Evolutionary conservation across 2,113 vertebrate species (phyloP), one percentile per base, ranked within the genome.

Genomic region (Sapayoa aenigma): DNA sequence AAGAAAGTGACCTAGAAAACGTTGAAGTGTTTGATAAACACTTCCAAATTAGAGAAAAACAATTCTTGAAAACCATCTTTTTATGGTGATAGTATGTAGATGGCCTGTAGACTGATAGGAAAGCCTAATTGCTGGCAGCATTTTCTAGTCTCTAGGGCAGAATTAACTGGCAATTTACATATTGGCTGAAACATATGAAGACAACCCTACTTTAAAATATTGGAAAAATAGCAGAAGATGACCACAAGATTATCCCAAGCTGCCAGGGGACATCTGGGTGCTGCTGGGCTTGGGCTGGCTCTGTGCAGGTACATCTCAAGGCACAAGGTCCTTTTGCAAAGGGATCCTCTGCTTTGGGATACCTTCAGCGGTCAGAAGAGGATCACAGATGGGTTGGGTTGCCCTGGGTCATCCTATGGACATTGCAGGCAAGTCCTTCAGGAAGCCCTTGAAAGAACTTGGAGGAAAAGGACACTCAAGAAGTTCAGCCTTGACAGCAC

Each of bases 41-140:
- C 6, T 74, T 69, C 13, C 80, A 90, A 90, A 91, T 52, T 35
- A 47, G 21, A 77, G 44, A 72, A 91, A 68, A 90, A n/a, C 10
- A 35, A 6, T 46, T 58, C 4, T 24, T 42, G 23, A 81, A 65
- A 71, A 31, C 39, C 1, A 2, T 59, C 27, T 60, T 73, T 73
- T 81, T 71, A 42, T 24, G 8, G 1, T 35, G 15, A 30, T 37
- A 55, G 39, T 80, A 56, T 3, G 5, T 39, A 76, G 68, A 49
- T 60, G 19, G 19, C 16, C 46, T 24, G 23, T 21, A 79, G 23
- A 68, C 21, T 59, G 39, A 72, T 3, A 5, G 8, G 33, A 66
- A 92, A 87, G 35, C 24, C 9, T 28, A 27, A 23, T 9, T 62
- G 24, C 46, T 68, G 15, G 58, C 35, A 86, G n/a, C 28, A n/a